Evolutionary conservation across 2,113 vertebrate genomes (phyloP).

Genomic region (Macaca mulatta): DNA sequence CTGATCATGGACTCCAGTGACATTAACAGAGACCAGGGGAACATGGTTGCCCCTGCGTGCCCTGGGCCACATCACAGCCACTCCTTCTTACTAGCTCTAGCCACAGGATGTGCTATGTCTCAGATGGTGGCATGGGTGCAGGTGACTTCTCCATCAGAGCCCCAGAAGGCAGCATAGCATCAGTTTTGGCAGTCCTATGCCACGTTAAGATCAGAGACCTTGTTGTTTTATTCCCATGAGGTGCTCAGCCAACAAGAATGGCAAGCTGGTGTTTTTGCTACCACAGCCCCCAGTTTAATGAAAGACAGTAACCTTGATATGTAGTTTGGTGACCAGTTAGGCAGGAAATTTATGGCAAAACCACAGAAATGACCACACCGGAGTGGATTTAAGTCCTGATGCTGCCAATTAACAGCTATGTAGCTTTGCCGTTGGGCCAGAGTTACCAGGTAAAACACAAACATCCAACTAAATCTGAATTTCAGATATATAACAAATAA

Average conservation of each 20-base stretch:
- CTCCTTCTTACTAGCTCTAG: fast-evolving
- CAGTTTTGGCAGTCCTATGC: fast-evolving
- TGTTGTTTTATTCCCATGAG: neutral
- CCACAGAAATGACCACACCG: neutral
- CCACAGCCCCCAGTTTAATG: neutral
- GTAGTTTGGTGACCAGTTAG: neutral
- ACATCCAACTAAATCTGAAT: neutral
- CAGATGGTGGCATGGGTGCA: neutral
- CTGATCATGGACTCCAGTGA: neutral
- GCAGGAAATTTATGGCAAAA: neutral
- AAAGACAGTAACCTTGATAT: neutral
- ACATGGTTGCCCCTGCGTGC: fast-evolving
- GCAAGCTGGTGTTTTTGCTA: neutral
- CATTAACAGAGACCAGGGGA: neutral
- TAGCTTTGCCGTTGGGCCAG: neutral
- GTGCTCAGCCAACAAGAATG: neutral
- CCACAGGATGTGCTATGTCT: fast-evolving
- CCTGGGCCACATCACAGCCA: fast-evolving
- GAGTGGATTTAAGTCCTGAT: neutral
- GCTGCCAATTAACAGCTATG: neutral
- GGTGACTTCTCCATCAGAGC: neutral
- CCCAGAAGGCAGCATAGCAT: fast-evolving
- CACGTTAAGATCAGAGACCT: neutral
- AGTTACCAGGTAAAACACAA: neutral
- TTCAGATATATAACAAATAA: neutral